Base-by-base conservation (phyloP, 92 coral and sea anemone species). In the Virgularia gustaviana region DNA sequence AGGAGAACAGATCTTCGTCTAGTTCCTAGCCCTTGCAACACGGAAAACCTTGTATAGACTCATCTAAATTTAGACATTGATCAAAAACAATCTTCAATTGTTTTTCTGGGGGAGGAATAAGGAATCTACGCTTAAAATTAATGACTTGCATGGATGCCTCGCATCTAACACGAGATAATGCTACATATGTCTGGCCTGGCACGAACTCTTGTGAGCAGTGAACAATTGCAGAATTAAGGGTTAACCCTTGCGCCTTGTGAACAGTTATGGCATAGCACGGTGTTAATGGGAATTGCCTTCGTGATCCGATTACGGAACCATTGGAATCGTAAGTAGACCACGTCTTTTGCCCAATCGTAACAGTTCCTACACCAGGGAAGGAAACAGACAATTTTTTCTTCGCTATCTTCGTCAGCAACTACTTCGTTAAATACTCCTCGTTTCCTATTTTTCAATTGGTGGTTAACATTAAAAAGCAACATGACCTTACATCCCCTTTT, bases 171-270 rank as follows among this genome's bases (percentile, higher is more conserved):
- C n/a, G n/a, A n/a, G n/a, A n/a, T n/a, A n/a, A n/a, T n/a, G n/a
- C n/a, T n/a, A n/a, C n/a, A n/a, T n/a, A n/a, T n/a, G n/a, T n/a
- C n/a, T n/a, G n/a, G n/a, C n/a, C n/a, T n/a, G n/a, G n/a, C n/a
- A n/a, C n/a, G 56, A 83, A 78, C 52, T 83, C 87, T 47, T 24
- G 62, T 0, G 83, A 62, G 32, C 79, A 83, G 37, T 78, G 81
- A 25, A 83, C 88, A 20, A 83, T 64, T 25, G 81, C 77, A 1
- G 81, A 65, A 9, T 71, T n/a, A n/a, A n/a, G n/a, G n/a, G n/a
- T n/a, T n/a, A n/a, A n/a, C n/a, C n/a, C n/a, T n/a, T n/a, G n/a
- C n/a, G n/a, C n/a, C n/a, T n/a, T n/a, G n/a, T n/a, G n/a, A n/a
- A n/a, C n/a, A n/a, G n/a, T n/a, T n/a, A n/a, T n/a, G n/a, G n/a